These are phyloP conservation scores for Drosophila kepulauana DNA, from an alignment of 1,140 invertebrate species.

Conservation along the genomic window DNA sequence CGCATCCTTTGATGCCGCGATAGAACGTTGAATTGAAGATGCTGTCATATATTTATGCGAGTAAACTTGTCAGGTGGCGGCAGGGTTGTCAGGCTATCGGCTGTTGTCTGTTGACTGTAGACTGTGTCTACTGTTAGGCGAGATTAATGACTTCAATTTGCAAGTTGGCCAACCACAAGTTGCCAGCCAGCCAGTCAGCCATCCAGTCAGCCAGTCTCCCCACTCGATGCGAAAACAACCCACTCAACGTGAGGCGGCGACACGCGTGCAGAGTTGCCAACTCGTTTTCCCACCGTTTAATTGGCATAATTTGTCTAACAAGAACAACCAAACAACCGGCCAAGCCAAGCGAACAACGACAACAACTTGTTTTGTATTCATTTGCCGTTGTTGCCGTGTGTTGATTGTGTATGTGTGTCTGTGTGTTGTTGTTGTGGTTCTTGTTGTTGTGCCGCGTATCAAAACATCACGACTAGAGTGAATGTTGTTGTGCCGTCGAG, in stretches of 20 bases:
- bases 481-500: constrained; percentile 36
- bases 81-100: constrained; percentile 6
- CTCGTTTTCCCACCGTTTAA: constrained; percentile 80
- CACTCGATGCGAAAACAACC: constrained; percentile 31
- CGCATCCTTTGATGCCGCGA: constrained; percentile 54
- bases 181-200: background rate
- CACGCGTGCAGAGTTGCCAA: constrained; percentile 71
- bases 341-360: constrained; percentile 27
- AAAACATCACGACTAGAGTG: constrained; percentile 50
- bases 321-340: constrained; percentile 56
- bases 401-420: background rate
- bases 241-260: constrained; percentile 29
- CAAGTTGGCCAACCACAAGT: constrained; percentile 40
- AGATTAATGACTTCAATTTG: constrained; percentile 56
- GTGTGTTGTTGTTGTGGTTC: background rate
- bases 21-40: constrained; percentile 12
- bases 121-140: constrained; percentile 1
- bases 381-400: constrained; percentile 21
- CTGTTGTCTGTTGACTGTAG: background rate
- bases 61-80: constrained; percentile 17
- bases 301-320: constrained; percentile 83
- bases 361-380: constrained; percentile 69
- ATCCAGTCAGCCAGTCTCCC: constrained; percentile 47
- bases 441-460: constrained; percentile 38
- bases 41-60: constrained; percentile 19